Evolutionary conservation across 2,113 vertebrate genomes (phyloP).

Genomic region (Triplophysa siluroides): DNA sequence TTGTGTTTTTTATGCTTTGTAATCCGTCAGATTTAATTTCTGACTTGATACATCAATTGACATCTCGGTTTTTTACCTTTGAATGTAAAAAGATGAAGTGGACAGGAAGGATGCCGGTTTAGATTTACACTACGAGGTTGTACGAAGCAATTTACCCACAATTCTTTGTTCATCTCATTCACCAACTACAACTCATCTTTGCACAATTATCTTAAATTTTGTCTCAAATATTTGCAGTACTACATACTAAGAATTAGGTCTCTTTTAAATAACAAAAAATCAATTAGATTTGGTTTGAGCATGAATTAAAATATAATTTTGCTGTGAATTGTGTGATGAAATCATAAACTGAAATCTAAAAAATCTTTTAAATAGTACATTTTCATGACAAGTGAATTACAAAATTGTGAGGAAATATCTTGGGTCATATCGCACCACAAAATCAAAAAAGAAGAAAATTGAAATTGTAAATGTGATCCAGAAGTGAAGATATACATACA

Average conservation of each 20-base stretch:
- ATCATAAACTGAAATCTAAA: background rate
- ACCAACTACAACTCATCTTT: background rate
- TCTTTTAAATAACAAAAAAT: conserved; percentile 19
- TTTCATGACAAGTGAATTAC: background rate
- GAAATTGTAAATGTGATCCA: background rate
- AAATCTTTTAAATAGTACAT: background rate
- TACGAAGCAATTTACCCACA: conserved; percentile 8
- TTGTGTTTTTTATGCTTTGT: conserved; percentile 41
- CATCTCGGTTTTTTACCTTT: conserved; percentile 46
- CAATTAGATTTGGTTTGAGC: background rate
- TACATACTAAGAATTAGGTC: background rate
- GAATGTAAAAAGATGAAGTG: conserved; percentile 45
- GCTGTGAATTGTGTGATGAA: background rate
- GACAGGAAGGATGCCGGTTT: background rate
- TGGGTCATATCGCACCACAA: background rate
- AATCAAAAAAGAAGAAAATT: no score
- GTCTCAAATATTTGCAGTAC: conserved; percentile 25
- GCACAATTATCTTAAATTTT: background rate
- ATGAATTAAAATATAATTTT: conserved; percentile 4
- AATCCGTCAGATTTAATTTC: conserved; percentile 37
- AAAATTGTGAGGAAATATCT: background rate
- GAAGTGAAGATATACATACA: background rate
- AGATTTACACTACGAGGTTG: conserved; percentile 37
- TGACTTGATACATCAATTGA: conserved; percentile 18
- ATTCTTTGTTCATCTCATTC: conserved; percentile 13